Evolutionary conservation across 2,797 vertebrate species (phyloP), one percentile per base, ranked within the genome.

Genomic region (Percopsis omiscomaycus): DNA sequence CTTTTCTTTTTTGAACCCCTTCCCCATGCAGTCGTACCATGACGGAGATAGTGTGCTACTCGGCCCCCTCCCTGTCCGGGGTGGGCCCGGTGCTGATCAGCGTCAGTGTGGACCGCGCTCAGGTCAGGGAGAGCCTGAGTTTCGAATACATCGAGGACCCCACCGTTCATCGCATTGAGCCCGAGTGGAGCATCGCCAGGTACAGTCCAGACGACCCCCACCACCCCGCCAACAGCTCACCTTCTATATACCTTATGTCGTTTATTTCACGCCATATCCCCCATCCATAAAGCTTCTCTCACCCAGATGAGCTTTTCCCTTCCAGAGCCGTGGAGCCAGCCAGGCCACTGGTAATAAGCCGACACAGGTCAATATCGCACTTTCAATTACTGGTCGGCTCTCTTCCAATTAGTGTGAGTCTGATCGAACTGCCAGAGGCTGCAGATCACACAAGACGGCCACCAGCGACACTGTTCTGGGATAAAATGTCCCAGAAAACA

Each of bases 111-210:
- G 98, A 99, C 85, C 91, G 84, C 1, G 96, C 98, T n/a, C 94
- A 89, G n/a, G 91, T 99, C 83, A 91, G 92, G 61, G 94, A 89
- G 78, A 96, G 87, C 16, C 82, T 99, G 77, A 88, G 89, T 42
- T 99, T 98, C 0, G 95, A 98, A 71, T 99, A 99, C 90, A 98
- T 98, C 1, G 96, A 98, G 0, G 97, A 99, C 71, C 98, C 97
- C 0, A 96, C 93, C 0, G 96, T 99, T 22, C 93, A 94, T 75
- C 95, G 95, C 69, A 93, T 98, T 0, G 97, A 99, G 8, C 97
- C 98, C 0, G 96, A 98, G 76, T 99, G 98, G 98, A 99, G 96
- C 91, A 99, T 99, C 1, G 92, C 96, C 69, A 99, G 97, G 98
- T 99, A 78, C 71, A 27, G 55, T 37, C 32, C 22, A 51, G 5